phyloP scores from a whole-genome alignment of 2,797 vertebrate genomes.

The Anguilla marmorata region DNA sequence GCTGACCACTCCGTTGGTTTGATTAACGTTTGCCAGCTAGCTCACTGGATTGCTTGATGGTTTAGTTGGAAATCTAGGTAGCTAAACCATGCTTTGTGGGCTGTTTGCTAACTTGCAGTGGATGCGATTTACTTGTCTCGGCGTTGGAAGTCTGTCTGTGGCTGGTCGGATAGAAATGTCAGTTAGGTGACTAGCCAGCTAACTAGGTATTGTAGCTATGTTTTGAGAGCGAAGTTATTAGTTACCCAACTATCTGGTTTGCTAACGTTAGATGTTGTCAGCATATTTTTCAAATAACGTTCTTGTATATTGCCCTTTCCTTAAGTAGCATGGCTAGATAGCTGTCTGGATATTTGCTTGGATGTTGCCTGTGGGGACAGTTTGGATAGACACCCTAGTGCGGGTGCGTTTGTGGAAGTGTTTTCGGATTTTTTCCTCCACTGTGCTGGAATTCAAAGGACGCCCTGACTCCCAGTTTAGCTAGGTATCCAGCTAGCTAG shows the following conservation, averaged over 20 bases:
- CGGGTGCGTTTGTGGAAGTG: not conserved
- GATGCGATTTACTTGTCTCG: not conserved
- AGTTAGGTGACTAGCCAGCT: not conserved
- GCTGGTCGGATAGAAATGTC: not conserved
- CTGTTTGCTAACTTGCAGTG: not conserved
- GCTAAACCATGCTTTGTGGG: not conserved
- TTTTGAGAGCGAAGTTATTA: not conserved
- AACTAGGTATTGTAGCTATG: not conserved
- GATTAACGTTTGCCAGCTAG: not conserved
- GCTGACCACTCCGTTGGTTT: not conserved
- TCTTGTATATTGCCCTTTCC: too few species aligned
- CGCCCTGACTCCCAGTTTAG: not conserved
- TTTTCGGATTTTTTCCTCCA: not conserved
- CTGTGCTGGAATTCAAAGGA: constrained; percentile 3
- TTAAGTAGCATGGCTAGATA: not conserved
- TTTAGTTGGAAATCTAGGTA: not conserved
- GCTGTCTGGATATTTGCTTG: not conserved
- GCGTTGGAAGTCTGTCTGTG: not conserved
- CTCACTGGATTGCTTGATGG: constrained; percentile 10
- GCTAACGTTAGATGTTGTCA: not conserved
- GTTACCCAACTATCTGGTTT: not conserved
- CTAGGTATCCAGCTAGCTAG: not conserved
- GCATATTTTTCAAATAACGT: not conserved
- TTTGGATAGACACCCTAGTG: not conserved
- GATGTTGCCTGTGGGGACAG: not conserved